These are phyloP conservation scores for Psittacula cyanocephala DNA, from an alignment of 2,113 vertebrate species.

Conservation along the genomic window DNA sequence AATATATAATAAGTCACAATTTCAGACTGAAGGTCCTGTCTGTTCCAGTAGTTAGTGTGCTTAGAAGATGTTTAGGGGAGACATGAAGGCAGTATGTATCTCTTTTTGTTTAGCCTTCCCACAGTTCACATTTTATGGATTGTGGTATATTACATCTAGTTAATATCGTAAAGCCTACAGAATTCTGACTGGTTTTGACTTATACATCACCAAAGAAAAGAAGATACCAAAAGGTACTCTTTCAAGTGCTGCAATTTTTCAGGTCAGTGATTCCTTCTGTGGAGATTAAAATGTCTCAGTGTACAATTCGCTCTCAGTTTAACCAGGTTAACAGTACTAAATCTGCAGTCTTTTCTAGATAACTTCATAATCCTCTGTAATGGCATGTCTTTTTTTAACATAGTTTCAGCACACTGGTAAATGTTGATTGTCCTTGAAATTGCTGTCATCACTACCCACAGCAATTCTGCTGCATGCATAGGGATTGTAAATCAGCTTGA, in stretches of 20 bases:
- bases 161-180: neutral
- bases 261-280: constrained; percentile 17
- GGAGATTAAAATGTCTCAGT: neutral
- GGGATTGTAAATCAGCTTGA: neutral
- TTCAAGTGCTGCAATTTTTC: constrained; percentile 9
- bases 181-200: neutral
- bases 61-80: neutral
- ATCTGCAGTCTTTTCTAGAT: neutral
- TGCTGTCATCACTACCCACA: neutral
- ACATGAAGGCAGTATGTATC: neutral
- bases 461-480: fast-evolving
- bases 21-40: neutral
- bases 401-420: neutral
- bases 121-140: neutral
- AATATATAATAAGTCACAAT: neutral
- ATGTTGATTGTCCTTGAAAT: neutral
- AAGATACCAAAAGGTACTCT: neutral
- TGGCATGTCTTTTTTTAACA: neutral
- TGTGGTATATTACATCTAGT: neutral
- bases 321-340: constrained; percentile 7
- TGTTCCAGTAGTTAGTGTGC: neutral
- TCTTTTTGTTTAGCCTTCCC: neutral
- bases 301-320: neutral
- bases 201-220: neutral
- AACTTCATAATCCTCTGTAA: neutral